These are phyloP conservation scores for Proales similis DNA, from an alignment of 1,140 invertebrate genomes.

Conservation along the genomic window DNA sequence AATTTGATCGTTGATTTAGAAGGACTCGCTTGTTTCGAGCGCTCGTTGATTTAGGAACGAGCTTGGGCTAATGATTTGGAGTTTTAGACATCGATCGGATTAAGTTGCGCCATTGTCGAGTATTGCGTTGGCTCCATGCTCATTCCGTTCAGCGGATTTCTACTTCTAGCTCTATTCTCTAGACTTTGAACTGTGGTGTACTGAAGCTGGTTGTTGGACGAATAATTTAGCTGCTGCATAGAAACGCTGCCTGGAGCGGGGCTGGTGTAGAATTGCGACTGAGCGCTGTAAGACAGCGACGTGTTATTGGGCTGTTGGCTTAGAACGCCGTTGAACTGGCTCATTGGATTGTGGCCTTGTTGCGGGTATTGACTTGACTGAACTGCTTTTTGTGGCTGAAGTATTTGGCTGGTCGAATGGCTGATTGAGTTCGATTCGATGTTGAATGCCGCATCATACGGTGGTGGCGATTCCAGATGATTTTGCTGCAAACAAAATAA, in stretches of 20 bases:
- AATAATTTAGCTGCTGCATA: neutral
- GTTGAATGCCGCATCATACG: constrained; percentile 32
- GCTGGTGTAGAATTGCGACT: constrained; percentile 10
- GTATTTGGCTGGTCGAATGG: constrained; percentile 25
- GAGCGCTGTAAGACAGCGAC: constrained; percentile 23
- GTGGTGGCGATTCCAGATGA: constrained; percentile 36
- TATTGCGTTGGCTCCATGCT: constrained; percentile 28
- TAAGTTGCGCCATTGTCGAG: constrained; percentile 32
- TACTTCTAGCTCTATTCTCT: constrained; percentile 20
- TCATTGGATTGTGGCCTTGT: constrained; percentile 32
- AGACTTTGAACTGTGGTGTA: constrained; percentile 37
- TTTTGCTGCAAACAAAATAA: too few species aligned
- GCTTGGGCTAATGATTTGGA: constrained; percentile 17
- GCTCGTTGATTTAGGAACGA: too few species aligned
- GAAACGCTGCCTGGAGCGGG: neutral
- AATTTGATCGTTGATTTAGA: too few species aligned
- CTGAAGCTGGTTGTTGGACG: constrained; percentile 7
- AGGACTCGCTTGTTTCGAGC: too few species aligned
- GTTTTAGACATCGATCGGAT: constrained; percentile 33
- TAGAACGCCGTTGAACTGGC: too few species aligned
- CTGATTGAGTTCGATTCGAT: too few species aligned
- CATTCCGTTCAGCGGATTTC: constrained; percentile 29
- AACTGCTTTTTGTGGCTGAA: constrained; percentile 11
- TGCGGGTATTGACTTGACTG: constrained; percentile 2
- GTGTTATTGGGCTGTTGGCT: constrained; percentile 5